Evolutionary conservation across 2,113 vertebrate genomes (phyloP), one percentile per base, ranked within the genome.

Genomic region (Phocoena sinus): DNA sequence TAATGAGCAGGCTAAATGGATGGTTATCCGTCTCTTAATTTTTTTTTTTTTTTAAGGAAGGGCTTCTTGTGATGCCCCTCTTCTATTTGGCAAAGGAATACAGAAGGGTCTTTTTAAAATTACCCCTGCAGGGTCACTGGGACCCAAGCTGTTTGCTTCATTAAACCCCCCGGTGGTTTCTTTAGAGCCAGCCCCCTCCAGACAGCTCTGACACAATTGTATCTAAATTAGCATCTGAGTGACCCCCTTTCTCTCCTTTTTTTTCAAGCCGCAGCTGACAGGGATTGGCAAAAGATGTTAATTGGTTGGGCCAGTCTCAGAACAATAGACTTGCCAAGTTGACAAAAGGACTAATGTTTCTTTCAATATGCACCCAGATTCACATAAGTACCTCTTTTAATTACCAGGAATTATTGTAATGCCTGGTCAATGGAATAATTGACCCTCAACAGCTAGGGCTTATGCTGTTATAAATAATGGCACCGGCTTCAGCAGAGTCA

Each of bases 201-300:
- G 98, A 98, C 95, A 93, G 96, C 87, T 97, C 99, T 98, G 98
- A 98, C 98, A 99, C 99, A 99, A 98, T 99, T 99, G 98, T 99
- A 99, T 99, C 99, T 99, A 99, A 99, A 99, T 99, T 99, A 99
- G 99, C 99, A 99, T 99, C 98, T 99, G 98, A 99, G 98, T 99
- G 98, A 98, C 98, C 98, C 97, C 96, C 98, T 97, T 97, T 97
- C 97, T 98, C 97, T 84, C 97, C 97, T 97, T 95, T 63, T 63
- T 33, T 95, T 97, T 94, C 96, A 98, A 98, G 95, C 96, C 98
- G 98, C 98, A 98, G 98, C 98, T 98, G 99, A 99, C 98, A 98
- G 97, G 98, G 98, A 99, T 98, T 99, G 98, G 98, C 98, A 98
- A 98, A 98, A 98, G 98, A 98, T 98, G 98, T 98, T 99, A 99